A percentile compares a stretch with the other conserved stretches of the same genome.
Conservation (phyloP, 2,797 vertebrate genomes). For the Platalea minor region DNA sequence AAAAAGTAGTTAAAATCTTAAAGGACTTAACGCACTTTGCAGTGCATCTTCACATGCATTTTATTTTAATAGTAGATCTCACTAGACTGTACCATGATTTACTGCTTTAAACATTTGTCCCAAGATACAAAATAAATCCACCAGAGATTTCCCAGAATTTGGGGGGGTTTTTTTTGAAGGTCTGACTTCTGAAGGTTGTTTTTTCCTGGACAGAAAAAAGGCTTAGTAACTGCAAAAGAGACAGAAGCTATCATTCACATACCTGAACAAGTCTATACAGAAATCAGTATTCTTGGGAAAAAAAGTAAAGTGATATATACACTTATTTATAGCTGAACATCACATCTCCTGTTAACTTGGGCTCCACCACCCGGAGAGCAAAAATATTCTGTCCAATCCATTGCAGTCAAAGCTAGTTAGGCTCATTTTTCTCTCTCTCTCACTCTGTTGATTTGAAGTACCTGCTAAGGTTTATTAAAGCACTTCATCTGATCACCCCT, state of each 20-base stretch:
- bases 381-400: neutral
- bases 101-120: neutral
- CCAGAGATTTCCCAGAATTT: neutral
- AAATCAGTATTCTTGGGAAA: neutral
- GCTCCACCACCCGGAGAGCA: neutral
- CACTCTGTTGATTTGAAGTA: neutral
- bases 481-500: neutral
- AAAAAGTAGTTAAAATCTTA: neutral
- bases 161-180: neutral
- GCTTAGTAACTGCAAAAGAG: neutral
- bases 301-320: neutral
- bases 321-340: neutral
- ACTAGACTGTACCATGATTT: neutral
- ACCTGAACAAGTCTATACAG: neutral
- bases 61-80: neutral
- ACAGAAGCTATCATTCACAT: neutral
- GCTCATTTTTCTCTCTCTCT: neutral
- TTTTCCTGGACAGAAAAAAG: neutral
- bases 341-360: neutral
- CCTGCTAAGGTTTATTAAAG: neutral
- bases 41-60: neutral
- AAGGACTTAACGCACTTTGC: neutral
- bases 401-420: neutral
- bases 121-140: neutral
- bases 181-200: neutral